Base-by-base conservation (phyloP, 1,140 invertebrate species). In the Bombus huntii region DNA sequence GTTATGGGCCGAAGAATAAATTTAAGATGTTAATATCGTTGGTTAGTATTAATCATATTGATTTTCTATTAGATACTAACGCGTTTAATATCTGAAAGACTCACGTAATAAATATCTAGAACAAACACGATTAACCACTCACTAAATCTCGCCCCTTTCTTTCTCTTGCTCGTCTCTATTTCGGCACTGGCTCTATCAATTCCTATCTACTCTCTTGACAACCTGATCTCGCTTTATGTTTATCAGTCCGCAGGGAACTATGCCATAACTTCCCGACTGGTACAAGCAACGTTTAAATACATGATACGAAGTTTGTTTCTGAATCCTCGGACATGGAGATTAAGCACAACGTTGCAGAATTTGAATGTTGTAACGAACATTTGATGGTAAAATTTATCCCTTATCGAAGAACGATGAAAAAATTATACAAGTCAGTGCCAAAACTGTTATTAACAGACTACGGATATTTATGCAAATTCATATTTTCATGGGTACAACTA, bases 251-350 rank as follows among this genome's bases (percentile, higher is more conserved):
- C 57, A n/a, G 77, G 83, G 83, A 85, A 53, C 57, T 31, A 5
- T 28, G 34, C 12, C 70, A 3, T 42, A 66, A 85, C 57, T 85
- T 81, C 65, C 22, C 31, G 18, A 12, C n/a, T 13, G 12, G 59
- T 34, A 65, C 83, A 85, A 74, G 71, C 59, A 59, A 47, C 83
- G 81, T 81, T 85, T 85, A 85, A 81, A 85, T 85, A 71, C 83
- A 68, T 68, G 70, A 53, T 85, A 44, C 78, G 57, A 85, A 74
- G 57, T 74, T 57, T 18, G 78, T 66, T 57, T 34, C 25, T 8
- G 13, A n/a, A 81, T 62, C 59, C 31, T 25, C 42, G 57, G 22
- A 13, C 15, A 31, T n/a, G 18, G 47, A 53, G 47, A 53, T 53
- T 53, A 53, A 53, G 6, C 18, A 53, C 47, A 22, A 53, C 22